Evolutionary conservation across 2,888 invertebrate species (phyloP).

Genomic region (Syritta pipiens): DNA sequence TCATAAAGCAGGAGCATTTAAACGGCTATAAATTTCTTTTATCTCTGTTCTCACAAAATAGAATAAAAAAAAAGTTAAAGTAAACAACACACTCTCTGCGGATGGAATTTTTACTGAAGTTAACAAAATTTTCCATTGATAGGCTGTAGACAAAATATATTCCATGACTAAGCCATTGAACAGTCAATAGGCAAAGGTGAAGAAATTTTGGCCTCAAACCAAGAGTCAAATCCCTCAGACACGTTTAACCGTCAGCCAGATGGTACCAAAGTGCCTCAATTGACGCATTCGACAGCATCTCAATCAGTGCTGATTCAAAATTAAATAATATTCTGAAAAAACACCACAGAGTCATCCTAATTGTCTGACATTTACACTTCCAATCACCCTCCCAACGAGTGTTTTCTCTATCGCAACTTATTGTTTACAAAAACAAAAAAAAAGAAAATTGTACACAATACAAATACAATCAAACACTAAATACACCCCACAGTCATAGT

Average conservation of each 20-base stretch:
- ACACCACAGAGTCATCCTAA: conserved; percentile 11
- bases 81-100: background rate
- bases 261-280: background rate
- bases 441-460: conserved; percentile 3
- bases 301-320: conserved; percentile 12
- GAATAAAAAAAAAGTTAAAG: background rate
- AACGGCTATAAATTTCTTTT: too few species aligned
- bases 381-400: conserved; percentile 49
- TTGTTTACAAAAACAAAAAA: conserved; percentile 46
- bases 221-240: too few species aligned
- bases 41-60: too few species aligned
- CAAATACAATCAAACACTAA: conserved; percentile 17
- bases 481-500: background rate
- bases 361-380: conserved; percentile 13
- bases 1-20: too few species aligned
- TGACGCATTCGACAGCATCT: conserved; percentile 17
- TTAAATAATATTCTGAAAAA: background rate
- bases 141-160: conserved; percentile 13
- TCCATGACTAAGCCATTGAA: conserved; percentile 5
- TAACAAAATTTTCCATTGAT: conserved; percentile 43
- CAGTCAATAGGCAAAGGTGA: background rate
- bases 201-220: background rate
- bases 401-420: conserved; percentile 45
- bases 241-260: too few species aligned
- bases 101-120: background rate